Percentiles rank a stretch among this genome's conserved stretches.
These are phyloP conservation scores for Salvelinus namaycush DNA, from an alignment of 2,113 vertebrate genomes.

Conservation along the genomic window DNA sequence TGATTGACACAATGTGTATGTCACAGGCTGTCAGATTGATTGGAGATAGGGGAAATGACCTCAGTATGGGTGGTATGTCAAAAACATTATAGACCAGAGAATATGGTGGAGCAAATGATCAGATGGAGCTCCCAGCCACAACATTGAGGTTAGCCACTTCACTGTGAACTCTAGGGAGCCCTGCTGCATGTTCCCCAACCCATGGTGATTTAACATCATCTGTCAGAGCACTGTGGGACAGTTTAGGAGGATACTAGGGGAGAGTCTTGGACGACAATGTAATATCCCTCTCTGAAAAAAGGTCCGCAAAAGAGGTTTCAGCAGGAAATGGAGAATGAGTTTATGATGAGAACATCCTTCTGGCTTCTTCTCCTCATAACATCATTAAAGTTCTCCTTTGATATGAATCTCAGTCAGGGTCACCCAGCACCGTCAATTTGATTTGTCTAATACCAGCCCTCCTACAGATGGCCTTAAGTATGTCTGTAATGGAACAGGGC, in stretches of 20 bases:
- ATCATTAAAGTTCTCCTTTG: constrained; percentile 18
- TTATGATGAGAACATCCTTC: constrained; percentile 2
- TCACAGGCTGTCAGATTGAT: constrained; percentile 1
- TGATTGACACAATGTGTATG: neutral
- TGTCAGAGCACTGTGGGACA: neutral
- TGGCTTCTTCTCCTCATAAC: neutral
- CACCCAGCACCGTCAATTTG: neutral
- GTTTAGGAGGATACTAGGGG: neutral
- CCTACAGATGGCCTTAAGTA: constrained; percentile 1
- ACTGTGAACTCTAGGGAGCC: constrained; percentile 6
- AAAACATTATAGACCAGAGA: constrained; percentile 24
- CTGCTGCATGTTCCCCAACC: neutral
- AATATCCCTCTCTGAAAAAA: neutral
- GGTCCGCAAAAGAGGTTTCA: neutral
- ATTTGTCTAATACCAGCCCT: neutral
- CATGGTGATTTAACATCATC: constrained; percentile 1
- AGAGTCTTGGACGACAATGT: neutral
- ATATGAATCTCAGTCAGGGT: constrained; percentile 12
- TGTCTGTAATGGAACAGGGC: neutral
- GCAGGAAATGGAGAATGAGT: constrained; percentile 7
- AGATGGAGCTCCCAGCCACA: constrained; percentile 12
- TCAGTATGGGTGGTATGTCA: constrained; percentile 36
- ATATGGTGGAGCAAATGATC: constrained; percentile 19
- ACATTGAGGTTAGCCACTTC: constrained; percentile 30
- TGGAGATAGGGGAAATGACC: neutral